These are phyloP conservation scores for Papilio protenor DNA, from an alignment of 2,888 invertebrate genomes.

Conservation along the genomic window DNA sequence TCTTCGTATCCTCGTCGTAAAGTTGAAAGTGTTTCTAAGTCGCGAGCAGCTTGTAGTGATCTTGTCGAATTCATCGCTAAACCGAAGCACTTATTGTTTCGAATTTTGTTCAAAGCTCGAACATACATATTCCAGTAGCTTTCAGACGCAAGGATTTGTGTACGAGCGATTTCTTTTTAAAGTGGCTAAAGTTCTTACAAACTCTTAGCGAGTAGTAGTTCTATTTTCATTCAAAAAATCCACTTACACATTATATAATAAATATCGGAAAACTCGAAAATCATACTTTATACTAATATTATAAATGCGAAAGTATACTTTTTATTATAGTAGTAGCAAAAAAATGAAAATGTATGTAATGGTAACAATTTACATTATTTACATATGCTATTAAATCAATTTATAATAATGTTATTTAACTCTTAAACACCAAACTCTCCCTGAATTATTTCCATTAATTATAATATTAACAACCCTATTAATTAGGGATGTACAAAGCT, in stretches of 20 bases:
- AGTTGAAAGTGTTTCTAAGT: slow-evolving; percentile 41
- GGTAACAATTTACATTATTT: too few relatives aligned
- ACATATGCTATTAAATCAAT: not conserved
- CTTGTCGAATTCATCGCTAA: slow-evolving; percentile 43
- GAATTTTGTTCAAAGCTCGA: slow-evolving; percentile 57
- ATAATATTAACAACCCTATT: slow-evolving; percentile 22
- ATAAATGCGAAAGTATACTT: too few relatives aligned
- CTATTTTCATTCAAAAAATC: not conserved
- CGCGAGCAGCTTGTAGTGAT: slow-evolving; percentile 39
- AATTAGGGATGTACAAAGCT: slow-evolving; percentile 23
- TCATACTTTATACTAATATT: too few relatives aligned
- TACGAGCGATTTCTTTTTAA: slow-evolving; percentile 52
- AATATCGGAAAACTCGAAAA: not conserved
- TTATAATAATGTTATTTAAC: not conserved
- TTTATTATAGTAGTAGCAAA: too few relatives aligned
- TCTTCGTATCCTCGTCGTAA: slow-evolving; percentile 24
- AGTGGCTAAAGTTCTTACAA: slow-evolving; percentile 43
- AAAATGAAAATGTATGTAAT: too few relatives aligned
- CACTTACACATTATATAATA: not conserved
- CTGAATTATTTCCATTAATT: not conserved
- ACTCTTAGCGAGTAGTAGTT: slow-evolving; percentile 37
- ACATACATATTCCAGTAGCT: slow-evolving; percentile 67
- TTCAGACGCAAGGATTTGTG: slow-evolving; percentile 56
- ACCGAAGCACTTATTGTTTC: slow-evolving; percentile 57
- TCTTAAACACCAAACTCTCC: not conserved